Evolutionary conservation across 2,113 vertebrate genomes (phyloP), one percentile per base, ranked within the genome.

Genomic region (Ondatra zibethicus): DNA sequence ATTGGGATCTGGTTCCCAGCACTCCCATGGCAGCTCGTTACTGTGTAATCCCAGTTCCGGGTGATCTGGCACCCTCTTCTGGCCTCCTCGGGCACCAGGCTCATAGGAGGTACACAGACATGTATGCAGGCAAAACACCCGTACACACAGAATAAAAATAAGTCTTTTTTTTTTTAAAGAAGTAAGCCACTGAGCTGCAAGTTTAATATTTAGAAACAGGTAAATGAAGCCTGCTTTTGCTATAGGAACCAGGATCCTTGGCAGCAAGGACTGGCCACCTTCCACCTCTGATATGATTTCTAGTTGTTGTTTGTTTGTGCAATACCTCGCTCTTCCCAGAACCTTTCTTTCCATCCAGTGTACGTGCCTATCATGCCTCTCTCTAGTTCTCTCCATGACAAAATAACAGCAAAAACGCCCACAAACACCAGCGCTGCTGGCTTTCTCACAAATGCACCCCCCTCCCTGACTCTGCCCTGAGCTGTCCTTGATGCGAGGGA

Each of bases 161-260:
- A 73, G 19, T 63, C 7, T 63, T 42, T 68, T 8, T 63, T 63
- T 63, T 63, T 58, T 17, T 12, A 11, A 73, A 75, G 39, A 45
- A 76, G 72, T 29, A 65, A 65, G 66, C 42, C 58, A 7, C 31
- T 58, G 50, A 31, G 39, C 10, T 45, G 31, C 55, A 88, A 77
- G 90, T 89, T 92, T 86, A 85, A 89, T 89, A 27, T 91, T 95
- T 89, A 93, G 93, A 93, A 95, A 55, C 82, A 93, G 87, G 95
- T 81, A 91, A 81, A 86, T 70, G 68, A 70, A 70, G 75, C 39
- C 47, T 84, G 27, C 33, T 93, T 88, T 94, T 65, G 55, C 89
- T 36, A 1, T 29, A 85, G 92, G 70, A 91, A 39, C 55, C 61
- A 1, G 65, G 50, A 5, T 63, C 36, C 84, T 4, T 21, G 65